A percentile compares a stretch with the other conserved stretches of the same genome.
These are phyloP conservation scores for Drosophila nigricruria DNA, from an alignment of 2,888 invertebrate species.

Conservation along the genomic window DNA sequence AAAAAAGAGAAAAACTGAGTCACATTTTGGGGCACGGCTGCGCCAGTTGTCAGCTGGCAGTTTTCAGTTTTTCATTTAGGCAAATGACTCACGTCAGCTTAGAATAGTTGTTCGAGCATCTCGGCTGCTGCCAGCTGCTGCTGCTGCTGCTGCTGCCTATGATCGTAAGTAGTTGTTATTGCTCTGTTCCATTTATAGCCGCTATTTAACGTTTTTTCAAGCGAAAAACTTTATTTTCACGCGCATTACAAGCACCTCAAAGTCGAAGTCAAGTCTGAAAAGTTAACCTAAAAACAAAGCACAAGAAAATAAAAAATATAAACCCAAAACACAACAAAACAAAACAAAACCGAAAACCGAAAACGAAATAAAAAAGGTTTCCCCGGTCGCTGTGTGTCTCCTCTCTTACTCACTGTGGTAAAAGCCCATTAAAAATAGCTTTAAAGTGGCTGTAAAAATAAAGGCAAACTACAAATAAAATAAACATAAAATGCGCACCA, in stretches of 20 bases:
- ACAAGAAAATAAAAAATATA: constrained; percentile 10
- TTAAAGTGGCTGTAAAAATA: constrained; percentile 75
- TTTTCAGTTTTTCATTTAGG: constrained; percentile 41
- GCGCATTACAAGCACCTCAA: constrained; percentile 73
- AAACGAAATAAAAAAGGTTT: constrained; percentile 36
- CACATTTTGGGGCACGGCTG: constrained; percentile 48
- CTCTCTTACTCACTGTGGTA: constrained; percentile 44
- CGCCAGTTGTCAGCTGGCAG: constrained; percentile 23
- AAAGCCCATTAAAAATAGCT: constrained; percentile 78
- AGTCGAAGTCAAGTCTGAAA: constrained; percentile 60
- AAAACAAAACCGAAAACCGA: constrained; percentile 19
- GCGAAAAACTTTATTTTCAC: constrained; percentile 80
- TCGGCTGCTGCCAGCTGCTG: constrained; percentile 1
- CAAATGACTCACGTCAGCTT: constrained; percentile 42
- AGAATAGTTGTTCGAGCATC: constrained; percentile 2
- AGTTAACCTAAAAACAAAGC: constrained; percentile 47
- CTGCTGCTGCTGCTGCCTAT: not conserved
- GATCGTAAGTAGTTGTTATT: constrained; percentile 54
- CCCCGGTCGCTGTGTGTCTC: constrained; percentile 18
- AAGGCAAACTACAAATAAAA: constrained; percentile 76
- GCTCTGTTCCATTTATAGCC: constrained; percentile 74
- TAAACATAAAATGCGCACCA: constrained; percentile 74
- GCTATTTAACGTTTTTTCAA: constrained; percentile 79
- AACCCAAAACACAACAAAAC: constrained; percentile 4
- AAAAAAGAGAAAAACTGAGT: constrained; percentile 28